A percentile compares a stretch with the other conserved stretches of the same genome.
Evolutionary conservation across 2,113 vertebrate genomes (phyloP).

Genomic region (Diphyllodes magnificus): DNA sequence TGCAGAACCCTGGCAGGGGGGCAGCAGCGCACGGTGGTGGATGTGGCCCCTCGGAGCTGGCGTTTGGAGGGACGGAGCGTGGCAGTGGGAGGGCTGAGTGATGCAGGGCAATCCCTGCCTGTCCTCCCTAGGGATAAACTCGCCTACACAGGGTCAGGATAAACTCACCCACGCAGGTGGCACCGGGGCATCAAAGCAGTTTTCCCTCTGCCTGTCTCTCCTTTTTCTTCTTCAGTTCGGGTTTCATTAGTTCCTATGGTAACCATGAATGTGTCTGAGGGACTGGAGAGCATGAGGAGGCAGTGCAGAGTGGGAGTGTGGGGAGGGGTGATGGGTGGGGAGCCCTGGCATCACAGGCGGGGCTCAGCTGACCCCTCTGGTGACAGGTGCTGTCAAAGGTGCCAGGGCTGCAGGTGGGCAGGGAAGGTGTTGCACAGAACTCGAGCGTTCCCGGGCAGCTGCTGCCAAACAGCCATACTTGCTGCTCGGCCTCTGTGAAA

Average conservation of each 20-base stretch:
- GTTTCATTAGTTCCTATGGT: conserved; percentile 75
- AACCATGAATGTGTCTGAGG: conserved; percentile 65
- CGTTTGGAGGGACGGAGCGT: fast-evolving
- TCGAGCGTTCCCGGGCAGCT: not conserved
- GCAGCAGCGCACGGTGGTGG: fast-evolving
- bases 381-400: not conserved
- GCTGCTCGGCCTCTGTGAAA: not conserved
- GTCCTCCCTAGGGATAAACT: fast-evolving
- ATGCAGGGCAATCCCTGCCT: not conserved
- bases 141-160: not conserved
- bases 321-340: not conserved
- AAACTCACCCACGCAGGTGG: not conserved
- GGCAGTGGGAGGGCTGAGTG: not conserved
- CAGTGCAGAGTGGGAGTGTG: not conserved
- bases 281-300: conserved; percentile 6
- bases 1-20: not conserved
- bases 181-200: not conserved
- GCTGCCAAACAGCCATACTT: not conserved
- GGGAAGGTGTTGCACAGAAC: not conserved
- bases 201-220: not conserved
- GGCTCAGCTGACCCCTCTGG: not conserved
- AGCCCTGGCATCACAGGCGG: not conserved
- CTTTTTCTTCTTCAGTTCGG: conserved; percentile 3
- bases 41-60: fast-evolving
- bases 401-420: not conserved